These are phyloP conservation scores for Simalia tracyae DNA, from an alignment of 2,797 vertebrate genomes.

Conservation along the genomic window DNA sequence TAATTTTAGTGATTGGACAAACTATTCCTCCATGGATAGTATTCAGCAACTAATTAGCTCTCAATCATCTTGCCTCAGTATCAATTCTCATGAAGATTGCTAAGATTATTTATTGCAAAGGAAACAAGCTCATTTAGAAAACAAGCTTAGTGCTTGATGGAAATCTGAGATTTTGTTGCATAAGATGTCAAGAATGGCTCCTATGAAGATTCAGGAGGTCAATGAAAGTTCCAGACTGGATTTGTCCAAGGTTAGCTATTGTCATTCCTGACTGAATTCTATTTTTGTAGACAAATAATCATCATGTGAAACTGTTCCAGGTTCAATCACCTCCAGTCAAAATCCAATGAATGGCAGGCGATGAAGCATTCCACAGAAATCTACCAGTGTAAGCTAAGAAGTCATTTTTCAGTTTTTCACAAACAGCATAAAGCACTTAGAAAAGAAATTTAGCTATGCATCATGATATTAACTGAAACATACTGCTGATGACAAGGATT, in stretches of 20 bases:
- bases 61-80: background rate
- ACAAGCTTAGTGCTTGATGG: background rate
- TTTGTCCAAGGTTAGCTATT: slow-evolving; percentile 43
- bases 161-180: background rate
- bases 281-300: slow-evolving; percentile 43
- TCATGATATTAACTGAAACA: slow-evolving; percentile 41
- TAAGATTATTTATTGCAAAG: background rate
- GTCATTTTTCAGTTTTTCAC: slow-evolving; percentile 41
- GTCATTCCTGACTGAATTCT: slow-evolving; percentile 25
- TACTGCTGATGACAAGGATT: slow-evolving; percentile 19
- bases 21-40: background rate
- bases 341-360: slow-evolving; percentile 46
- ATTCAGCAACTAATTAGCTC: background rate
- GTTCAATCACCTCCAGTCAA: slow-evolving; percentile 39
- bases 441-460: slow-evolving; percentile 22
- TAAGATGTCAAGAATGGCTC: background rate
- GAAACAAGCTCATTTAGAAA: background rate
- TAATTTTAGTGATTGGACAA: background rate
- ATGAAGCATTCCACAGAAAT: slow-evolving; percentile 42
- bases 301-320: slow-evolving; percentile 47
- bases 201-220: background rate
- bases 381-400: slow-evolving; percentile 43
- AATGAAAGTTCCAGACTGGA: slow-evolving; percentile 20
- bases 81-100: background rate
- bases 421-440: slow-evolving; percentile 55